A percentile compares a stretch with the other conserved stretches of the same genome.
Evolutionary conservation across 1,140 invertebrate species (phyloP).

Genomic region (Vollenhovia emeryi): DNA sequence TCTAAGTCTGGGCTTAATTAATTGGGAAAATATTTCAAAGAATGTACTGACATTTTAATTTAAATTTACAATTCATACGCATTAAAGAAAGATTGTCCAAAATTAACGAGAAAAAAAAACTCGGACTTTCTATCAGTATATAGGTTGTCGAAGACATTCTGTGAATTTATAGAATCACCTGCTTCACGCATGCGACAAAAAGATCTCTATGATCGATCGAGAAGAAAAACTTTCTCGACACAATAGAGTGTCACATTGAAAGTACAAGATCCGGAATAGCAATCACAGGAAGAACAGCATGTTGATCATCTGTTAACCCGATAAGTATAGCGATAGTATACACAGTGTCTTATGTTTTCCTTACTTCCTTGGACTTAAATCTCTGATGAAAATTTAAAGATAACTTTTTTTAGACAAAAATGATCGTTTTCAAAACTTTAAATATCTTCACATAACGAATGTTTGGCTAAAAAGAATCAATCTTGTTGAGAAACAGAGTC

Average conservation of each 20-base stretch:
- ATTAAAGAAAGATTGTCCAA: neutral
- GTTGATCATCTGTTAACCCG: neutral
- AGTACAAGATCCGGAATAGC: slow-evolving; percentile 13
- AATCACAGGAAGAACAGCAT: slow-evolving; percentile 13
- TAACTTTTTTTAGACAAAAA: neutral
- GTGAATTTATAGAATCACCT: slow-evolving; percentile 4
- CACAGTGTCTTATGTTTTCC: neutral
- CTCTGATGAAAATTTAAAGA: neutral
- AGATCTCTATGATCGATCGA: slow-evolving; percentile 10
- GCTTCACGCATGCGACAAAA: slow-evolving; percentile 29
- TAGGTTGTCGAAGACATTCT: neutral
- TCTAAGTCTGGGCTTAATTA: neutral
- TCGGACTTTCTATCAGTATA: slow-evolving; percentile 18
- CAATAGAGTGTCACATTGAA: slow-evolving; percentile 54
- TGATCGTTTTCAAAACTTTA: neutral
- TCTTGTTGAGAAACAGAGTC: neutral
- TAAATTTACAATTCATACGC: neutral
- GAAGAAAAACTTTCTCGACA: slow-evolving; percentile 45
- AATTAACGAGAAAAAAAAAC: slow-evolving; percentile 4
- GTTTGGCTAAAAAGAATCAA: neutral
- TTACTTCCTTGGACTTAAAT: neutral
- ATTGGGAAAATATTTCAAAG: neutral
- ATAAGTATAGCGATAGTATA: neutral
- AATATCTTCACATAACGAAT: neutral
- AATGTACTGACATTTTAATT: neutral